phyloP scores from a whole-genome alignment of 1,140 invertebrate genomes.

The Homalodisca vitripennis region DNA sequence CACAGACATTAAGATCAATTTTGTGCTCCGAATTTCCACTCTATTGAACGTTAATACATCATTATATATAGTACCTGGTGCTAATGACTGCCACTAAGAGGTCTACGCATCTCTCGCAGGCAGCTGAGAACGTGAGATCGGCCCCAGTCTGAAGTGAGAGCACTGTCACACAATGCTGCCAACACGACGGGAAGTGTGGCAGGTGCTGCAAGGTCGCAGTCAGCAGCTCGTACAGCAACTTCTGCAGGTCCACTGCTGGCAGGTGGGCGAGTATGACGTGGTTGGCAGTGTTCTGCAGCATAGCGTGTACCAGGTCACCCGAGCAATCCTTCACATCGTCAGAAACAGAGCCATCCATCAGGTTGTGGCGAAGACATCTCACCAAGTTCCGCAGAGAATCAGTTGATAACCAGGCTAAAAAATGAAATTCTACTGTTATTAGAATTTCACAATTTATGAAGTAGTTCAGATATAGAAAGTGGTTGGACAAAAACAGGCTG shows the following conservation, averaged over 20 bases:
- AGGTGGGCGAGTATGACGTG: not conserved
- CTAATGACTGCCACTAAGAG: not conserved
- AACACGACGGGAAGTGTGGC: not conserved
- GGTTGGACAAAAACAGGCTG: no score
- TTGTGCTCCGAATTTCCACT: not conserved
- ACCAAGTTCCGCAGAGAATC: not conserved
- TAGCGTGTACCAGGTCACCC: not conserved
- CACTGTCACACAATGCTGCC: not conserved
- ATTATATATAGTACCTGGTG: not conserved
- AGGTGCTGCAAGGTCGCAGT: not conserved
- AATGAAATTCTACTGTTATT: no score
- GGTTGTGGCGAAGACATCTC: not conserved
- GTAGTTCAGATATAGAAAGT: no score
- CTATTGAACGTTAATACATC: no score
- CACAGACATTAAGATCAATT: not conserved
- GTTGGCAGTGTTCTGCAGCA: constrained; percentile 12
- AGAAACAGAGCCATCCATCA: not conserved
- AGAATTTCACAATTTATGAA: no score
- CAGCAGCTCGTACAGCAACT: not conserved
- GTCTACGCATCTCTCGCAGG: not conserved
- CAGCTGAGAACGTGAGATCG: not conserved
- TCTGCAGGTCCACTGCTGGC: not conserved
- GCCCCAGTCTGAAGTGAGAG: not conserved
- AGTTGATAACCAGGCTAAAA: constrained; percentile 9
- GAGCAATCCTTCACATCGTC: constrained; percentile 3